Conservation (phyloP, 2,113 vertebrate genomes). For the Ptilorrhoa leucosticta region DNA sequence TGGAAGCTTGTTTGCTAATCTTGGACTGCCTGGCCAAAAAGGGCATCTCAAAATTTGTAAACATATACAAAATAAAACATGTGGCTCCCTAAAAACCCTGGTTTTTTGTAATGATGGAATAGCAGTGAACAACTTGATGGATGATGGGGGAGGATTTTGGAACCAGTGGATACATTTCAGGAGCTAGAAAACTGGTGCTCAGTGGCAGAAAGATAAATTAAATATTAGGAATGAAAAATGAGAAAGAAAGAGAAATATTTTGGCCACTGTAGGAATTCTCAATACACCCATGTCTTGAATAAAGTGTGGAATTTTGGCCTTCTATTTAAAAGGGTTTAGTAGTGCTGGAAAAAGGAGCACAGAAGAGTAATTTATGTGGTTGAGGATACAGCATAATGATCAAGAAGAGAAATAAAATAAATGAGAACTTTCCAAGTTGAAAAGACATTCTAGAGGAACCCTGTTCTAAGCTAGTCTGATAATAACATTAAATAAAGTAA, state of each 20-base stretch:
- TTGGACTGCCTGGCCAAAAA: background rate
- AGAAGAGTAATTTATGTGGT: background rate
- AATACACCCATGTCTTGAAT: background rate
- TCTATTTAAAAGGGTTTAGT: background rate
- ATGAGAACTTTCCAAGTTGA: background rate
- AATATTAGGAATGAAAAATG: background rate
- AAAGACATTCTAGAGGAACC: background rate
- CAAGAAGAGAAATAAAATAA: background rate
- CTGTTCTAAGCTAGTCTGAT: background rate
- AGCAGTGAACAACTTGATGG: background rate
- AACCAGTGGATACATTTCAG: background rate
- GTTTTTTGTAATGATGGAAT: background rate
- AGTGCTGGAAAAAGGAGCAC: background rate
- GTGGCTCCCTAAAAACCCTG: accelerated
- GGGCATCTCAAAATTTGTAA: background rate
- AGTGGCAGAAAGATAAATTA: background rate
- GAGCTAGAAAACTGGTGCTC: background rate
- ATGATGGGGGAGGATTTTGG: background rate
- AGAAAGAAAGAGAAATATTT: background rate
- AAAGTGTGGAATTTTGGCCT: background rate
- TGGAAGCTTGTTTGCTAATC: background rate
- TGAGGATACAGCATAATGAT: background rate
- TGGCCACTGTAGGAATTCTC: background rate
- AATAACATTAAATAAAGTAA: background rate
- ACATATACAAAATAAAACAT: background rate